Evolutionary conservation across 2,113 vertebrate species (phyloP).

Genomic region (Toxotes chatareus): DNA sequence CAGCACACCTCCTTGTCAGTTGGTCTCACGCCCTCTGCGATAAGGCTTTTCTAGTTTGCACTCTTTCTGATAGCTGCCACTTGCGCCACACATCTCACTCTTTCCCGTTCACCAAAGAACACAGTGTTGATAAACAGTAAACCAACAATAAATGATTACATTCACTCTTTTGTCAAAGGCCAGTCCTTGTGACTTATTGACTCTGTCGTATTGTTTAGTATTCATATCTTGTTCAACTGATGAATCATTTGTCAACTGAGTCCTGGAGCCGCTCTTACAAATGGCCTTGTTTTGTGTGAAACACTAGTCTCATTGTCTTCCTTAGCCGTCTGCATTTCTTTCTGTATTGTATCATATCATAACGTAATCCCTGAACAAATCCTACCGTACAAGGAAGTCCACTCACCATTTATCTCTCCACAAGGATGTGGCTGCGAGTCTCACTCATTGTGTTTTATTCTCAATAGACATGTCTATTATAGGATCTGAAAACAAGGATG

Average conservation of each 20-base stretch:
- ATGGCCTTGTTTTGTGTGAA: constrained; percentile 51
- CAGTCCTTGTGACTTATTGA: constrained; percentile 21
- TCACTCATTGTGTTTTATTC: constrained; percentile 51
- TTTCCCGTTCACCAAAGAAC: neutral
- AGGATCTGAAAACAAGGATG: constrained; percentile 29
- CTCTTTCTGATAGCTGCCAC: constrained; percentile 11
- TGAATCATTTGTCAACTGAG: constrained; percentile 64
- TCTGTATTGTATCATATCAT: constrained; percentile 76
- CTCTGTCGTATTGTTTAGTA: constrained; percentile 35
- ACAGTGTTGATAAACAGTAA: neutral
- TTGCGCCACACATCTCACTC: neutral
- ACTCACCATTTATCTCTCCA: constrained; percentile 62
- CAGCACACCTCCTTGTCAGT: neutral
- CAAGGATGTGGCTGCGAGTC: constrained; percentile 51
- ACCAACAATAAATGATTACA: constrained; percentile 3
- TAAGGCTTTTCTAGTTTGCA: constrained; percentile 22
- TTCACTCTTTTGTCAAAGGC: neutral
- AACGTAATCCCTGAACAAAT: constrained; percentile 74
- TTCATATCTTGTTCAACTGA: constrained; percentile 53
- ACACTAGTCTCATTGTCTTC: constrained; percentile 76
- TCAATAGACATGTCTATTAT: constrained; percentile 36
- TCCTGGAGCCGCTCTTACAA: constrained; percentile 22
- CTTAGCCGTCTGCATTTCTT: constrained; percentile 45
- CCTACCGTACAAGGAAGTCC: constrained; percentile 70
- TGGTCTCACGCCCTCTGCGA: constrained; percentile 5